Evolutionary conservation across 2,888 invertebrate species (phyloP).

Genomic region (Macrosoma leucophasiata): DNA sequence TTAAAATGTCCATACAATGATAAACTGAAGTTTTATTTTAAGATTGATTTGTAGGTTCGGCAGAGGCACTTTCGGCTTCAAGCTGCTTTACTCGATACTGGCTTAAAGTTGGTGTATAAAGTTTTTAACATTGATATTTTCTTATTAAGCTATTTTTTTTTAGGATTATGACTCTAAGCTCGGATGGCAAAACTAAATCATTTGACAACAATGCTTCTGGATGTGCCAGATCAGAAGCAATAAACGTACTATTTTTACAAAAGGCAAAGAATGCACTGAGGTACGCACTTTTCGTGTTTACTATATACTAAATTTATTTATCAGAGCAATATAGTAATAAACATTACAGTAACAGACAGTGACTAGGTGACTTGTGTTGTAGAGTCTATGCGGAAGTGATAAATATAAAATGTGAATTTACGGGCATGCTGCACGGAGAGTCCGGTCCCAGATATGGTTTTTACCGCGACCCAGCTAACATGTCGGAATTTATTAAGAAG

Average conservation of each 20-base stretch:
- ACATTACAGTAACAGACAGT: too few species aligned
- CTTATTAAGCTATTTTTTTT: conserved; percentile 6
- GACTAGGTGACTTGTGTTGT: too few species aligned
- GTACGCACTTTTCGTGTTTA: too few species aligned
- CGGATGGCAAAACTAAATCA: conserved; percentile 88
- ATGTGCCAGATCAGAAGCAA: conserved; percentile 84
- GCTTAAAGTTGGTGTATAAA: too few species aligned
- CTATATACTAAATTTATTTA: too few species aligned
- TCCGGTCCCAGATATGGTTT: conserved; percentile 29
- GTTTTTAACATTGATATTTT: too few species aligned
- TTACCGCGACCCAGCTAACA: conserved; percentile 26
- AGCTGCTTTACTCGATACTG: too few species aligned
- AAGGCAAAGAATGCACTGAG: conserved; percentile 76
- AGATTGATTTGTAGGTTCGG: too few species aligned
- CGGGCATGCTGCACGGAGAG: conserved; percentile 15
- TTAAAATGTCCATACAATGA: too few species aligned
- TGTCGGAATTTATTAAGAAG: conserved; percentile 31
- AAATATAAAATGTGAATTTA: conserved; percentile 31
- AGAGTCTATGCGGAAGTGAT: conserved; percentile 37
- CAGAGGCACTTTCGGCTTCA: too few species aligned
- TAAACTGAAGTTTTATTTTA: too few species aligned
- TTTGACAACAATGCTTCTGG: conserved; percentile 89
- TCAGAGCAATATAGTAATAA: too few species aligned
- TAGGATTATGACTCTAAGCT: conserved; percentile 70
- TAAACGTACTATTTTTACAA: conserved; percentile 81